Base-by-base conservation (phyloP, 2,888 invertebrate genomes). In the Trichacis sp. region DNA sequence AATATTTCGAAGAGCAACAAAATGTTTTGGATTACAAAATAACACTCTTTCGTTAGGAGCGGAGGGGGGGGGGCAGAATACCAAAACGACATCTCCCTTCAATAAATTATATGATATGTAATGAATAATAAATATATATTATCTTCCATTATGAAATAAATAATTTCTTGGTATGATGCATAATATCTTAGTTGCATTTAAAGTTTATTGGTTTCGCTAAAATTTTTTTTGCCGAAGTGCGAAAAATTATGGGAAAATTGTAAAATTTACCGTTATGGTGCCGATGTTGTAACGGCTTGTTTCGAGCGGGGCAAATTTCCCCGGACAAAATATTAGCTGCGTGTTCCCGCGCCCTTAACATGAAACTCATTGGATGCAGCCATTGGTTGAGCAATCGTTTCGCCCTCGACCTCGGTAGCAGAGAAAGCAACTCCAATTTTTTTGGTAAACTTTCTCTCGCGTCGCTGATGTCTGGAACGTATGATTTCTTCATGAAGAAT, bases 301-400 rank as follows among this genome's bases (percentile, higher is more conserved):
- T 80, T 3, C 84, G 83, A 64, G 73, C 81, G 20, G 79, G 83
- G 43, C 78, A 77, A 2, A 81, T 58, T 64, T 90, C 89, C 30
- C 93, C 94, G 33, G 92, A 92, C 30, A 95, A 86, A 80, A 95
- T 90, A 78, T 93, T 90, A 43, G 90, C 88, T 11, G 94, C 92
- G 83, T 95, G 95, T 82, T 94, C 93, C 6, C 94, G 85, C 0
- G 94, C 94, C 60, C 94, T 88, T 73, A 94, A 86, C 87, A 91
- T 88, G 12, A 94, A 87, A 77, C 93, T 92, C 40, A 91, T 88
- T 9, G 92, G 91, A 84, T 92, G 91, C 63, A 89, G 85, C 93
- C 94, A 94, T 72, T 90, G 91, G 71, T 92, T 92, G 38, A 95
- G 86, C 47, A 93, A 86, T 12, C 94, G 88, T 72, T 93, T 90